Percentiles rank a stretch among this genome's conserved stretches.
Conservation (phyloP, 1,140 invertebrate species). For the Listronotus oregonensis region DNA sequence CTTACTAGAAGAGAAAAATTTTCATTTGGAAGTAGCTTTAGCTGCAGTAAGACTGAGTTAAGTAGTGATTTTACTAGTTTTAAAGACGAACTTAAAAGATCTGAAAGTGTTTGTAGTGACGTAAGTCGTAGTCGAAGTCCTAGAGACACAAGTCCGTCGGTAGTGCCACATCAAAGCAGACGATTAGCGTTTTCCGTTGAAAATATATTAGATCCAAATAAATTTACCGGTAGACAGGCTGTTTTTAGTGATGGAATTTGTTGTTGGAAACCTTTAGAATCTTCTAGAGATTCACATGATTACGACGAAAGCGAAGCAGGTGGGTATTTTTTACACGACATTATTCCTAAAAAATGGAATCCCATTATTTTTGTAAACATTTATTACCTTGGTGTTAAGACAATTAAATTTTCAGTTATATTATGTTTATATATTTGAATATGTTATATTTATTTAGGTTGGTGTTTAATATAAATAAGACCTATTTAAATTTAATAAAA, state of each 20-base stretch:
- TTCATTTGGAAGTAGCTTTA: constrained; percentile 26
- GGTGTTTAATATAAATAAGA: too few relatives aligned
- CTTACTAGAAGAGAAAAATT: constrained; percentile 54
- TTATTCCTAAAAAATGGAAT: too few relatives aligned
- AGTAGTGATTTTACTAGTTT: constrained; percentile 47
- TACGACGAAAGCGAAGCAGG: constrained; percentile 62
- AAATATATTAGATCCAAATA: constrained; percentile 88
- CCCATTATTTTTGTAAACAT: too few relatives aligned
- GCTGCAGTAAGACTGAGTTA: constrained; percentile 41
- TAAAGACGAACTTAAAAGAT: constrained; percentile 47
- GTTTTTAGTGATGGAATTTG: constrained; percentile 57
- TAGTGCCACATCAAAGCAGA: constrained; percentile 54
- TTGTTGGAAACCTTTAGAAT: constrained; percentile 66
- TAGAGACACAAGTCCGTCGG: constrained; percentile 53
- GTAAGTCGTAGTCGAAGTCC: constrained; percentile 55
- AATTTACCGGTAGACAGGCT: constrained; percentile 77
- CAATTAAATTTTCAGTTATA: too few relatives aligned
- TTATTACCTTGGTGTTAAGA: too few relatives aligned
- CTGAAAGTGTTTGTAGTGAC: constrained; percentile 58
- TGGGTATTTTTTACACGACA: constrained; percentile 36
- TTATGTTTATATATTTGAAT: too few relatives aligned
- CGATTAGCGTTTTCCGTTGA: constrained; percentile 85
- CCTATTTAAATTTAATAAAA: too few relatives aligned
- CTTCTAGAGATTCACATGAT: constrained; percentile 56
- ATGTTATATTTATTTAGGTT: too few relatives aligned